Percentiles rank a stretch among this genome's conserved stretches.
phyloP scores from a whole-genome alignment of 2,888 invertebrate species.

The Brenthis hecate region DNA sequence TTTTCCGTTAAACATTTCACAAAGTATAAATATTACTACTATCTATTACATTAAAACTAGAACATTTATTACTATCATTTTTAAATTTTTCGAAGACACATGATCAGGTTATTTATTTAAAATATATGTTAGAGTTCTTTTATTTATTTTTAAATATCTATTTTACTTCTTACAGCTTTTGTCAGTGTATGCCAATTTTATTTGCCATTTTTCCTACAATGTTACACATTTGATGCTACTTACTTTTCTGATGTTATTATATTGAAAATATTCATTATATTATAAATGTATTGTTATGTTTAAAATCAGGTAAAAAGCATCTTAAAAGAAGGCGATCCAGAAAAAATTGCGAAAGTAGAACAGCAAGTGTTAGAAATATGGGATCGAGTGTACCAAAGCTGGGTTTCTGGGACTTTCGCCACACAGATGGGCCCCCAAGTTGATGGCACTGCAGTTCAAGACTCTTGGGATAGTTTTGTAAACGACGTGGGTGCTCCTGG shows the following conservation, averaged over 20 bases:
- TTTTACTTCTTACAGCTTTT: no score
- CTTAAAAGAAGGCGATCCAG: slow-evolving; percentile 90
- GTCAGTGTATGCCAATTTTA: no score
- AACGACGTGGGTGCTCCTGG: slow-evolving; percentile 83
- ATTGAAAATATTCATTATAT: not conserved
- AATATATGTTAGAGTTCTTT: no score
- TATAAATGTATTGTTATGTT: not conserved
- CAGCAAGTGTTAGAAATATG: slow-evolving; percentile 94
- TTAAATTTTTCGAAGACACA: no score
- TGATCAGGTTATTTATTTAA: no score
- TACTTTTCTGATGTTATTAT: not conserved
- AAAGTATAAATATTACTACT: no score
- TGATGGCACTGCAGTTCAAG: slow-evolving; percentile 86
- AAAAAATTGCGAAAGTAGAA: slow-evolving; percentile 91
- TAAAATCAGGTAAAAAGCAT: slow-evolving; percentile 86
- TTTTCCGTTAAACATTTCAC: no score
- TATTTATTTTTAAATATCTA: no score
- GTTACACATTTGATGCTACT: not conserved
- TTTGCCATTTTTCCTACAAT: no score
- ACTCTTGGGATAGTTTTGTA: slow-evolving; percentile 87
- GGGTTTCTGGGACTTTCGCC: slow-evolving; percentile 88
- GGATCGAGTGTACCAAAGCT: slow-evolving; percentile 96
- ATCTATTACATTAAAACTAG: no score
- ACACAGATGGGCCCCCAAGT: slow-evolving; percentile 86
- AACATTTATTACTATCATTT: no score